Conservation (phyloP, 1,140 invertebrate species). For the Gryon sp. region DNA sequence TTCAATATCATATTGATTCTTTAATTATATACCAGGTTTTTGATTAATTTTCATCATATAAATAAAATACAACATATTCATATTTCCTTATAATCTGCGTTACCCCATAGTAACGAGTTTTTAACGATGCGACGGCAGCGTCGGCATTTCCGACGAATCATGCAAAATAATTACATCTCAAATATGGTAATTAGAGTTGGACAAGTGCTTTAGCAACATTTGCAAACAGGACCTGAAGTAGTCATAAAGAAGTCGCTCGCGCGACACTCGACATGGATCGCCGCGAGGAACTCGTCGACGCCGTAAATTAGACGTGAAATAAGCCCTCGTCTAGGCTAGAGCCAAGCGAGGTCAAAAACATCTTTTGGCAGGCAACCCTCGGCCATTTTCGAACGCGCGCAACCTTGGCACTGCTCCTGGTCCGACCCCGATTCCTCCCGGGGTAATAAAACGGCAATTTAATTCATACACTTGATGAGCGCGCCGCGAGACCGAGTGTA, state of each 20-base stretch:
- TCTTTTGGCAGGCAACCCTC: conserved; percentile 59
- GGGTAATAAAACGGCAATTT: conserved; percentile 80
- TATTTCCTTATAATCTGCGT: conserved; percentile 6
- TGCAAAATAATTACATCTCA: conserved; percentile 52
- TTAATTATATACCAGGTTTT: too few species aligned
- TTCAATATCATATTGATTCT: too few species aligned
- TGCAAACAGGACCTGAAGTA: conserved; percentile 49
- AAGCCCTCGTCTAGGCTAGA: conserved; percentile 41
- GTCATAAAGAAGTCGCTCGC: conserved; percentile 57
- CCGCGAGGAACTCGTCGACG: conserved; percentile 42
- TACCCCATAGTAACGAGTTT: conserved; percentile 38
- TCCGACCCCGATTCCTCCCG: conserved; percentile 63
- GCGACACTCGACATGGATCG: conserved; percentile 40
- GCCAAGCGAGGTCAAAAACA: conserved; percentile 41
- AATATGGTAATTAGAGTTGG: conserved; percentile 56
- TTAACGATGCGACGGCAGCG: conserved; percentile 36
- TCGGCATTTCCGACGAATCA: conserved; percentile 44
- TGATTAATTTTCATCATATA: too few species aligned
- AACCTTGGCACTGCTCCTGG: conserved; percentile 43
- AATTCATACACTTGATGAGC: conserved; percentile 80
- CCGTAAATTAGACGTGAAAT: conserved; percentile 60
- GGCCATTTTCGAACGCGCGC: conserved; percentile 20
- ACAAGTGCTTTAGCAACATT: conserved; percentile 54
- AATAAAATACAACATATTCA: neutral
- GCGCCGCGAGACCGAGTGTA: conserved; percentile 59